Base-by-base conservation (phyloP, 2,797 vertebrate genomes). In the Nyctalus aviator region DNA sequence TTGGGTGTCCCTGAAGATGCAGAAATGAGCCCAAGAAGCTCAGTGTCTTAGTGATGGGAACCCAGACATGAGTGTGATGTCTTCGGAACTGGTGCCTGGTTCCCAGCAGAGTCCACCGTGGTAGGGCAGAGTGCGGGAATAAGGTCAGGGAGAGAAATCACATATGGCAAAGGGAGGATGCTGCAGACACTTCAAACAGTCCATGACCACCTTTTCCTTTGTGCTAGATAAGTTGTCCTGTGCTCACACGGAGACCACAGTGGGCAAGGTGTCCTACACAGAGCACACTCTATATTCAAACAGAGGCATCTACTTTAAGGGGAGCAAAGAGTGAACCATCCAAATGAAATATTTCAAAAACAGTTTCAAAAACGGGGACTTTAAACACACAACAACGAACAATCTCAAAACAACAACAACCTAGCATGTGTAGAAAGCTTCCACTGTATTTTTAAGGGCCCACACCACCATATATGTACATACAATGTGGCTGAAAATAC, bases 301-400 rank as follows among this genome's bases (percentile, higher is more conserved):
- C 14, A 35, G 30, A 93, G 76, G 32, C n/a, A 12, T 17, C 53
- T 6, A 7, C 35, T 17, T 27, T 53, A 41, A 32, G 23, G 32
- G 50, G 23, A 79, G 17, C 79, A 23, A 32, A 84, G 20, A 32
- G 21, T 20, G 15, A 46, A 21, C 27, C 30, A 55, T 4, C 55
- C 72, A n/a, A 81, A 64, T 23, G 2, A 82, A 82, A 64, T 64
- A 82, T 32, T 64, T 64, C n/a, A 6, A 82, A 82, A 82, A n/a
- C 48, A 44, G 89, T 44, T 62, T n/a, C 6, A 41, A 69, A 32
- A 48, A 32, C 0, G 9, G 13, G 64, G 30, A 66, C 53, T 85
- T 48, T 30, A 71, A 84, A 18, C 8, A 15, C 48, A 12, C 50
- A 44, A 44, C 10, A 27, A 41, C 1, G 57, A 72, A 44, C 8